phyloP scores from a whole-genome alignment of 2,888 invertebrate species.

The Hydraecia micacea region DNA sequence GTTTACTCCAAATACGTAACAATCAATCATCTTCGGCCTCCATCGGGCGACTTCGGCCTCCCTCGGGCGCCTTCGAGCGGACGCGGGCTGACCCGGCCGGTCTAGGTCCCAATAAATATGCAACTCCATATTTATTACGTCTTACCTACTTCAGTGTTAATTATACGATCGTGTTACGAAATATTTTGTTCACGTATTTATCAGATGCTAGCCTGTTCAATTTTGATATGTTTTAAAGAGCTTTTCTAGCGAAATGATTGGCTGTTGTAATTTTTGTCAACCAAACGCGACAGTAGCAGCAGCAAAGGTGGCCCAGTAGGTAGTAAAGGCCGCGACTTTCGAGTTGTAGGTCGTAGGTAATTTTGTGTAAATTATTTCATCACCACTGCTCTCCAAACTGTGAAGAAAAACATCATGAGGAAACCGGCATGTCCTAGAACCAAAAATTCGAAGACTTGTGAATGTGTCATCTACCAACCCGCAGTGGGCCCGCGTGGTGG shows the following conservation, averaged over 20 bases:
- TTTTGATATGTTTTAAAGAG: background rate
- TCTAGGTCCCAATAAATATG: slow-evolving; percentile 63
- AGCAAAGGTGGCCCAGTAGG: too few species aligned
- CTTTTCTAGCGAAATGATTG: background rate
- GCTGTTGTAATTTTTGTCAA: background rate
- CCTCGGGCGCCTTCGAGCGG: slow-evolving; percentile 31
- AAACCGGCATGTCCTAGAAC: too few species aligned
- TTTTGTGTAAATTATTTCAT: too few species aligned
- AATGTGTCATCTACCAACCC: too few species aligned
- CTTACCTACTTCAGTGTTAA: slow-evolving; percentile 28
- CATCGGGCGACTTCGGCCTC: slow-evolving; percentile 11
- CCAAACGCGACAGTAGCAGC: too few species aligned
- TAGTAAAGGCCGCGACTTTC: too few species aligned
- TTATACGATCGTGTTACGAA: slow-evolving; percentile 27
- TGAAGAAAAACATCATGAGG: too few species aligned
- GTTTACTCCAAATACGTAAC: slow-evolving; percentile 22
- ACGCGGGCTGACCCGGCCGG: slow-evolving; percentile 53
- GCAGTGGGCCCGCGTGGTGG: too few species aligned
- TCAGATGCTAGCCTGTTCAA: slow-evolving; percentile 5
- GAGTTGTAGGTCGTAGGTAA: too few species aligned
- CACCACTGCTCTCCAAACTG: too few species aligned
- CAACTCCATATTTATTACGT: slow-evolving; percentile 59
- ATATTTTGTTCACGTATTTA: slow-evolving; percentile 26
- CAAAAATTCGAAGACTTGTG: too few species aligned
- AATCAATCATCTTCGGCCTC: slow-evolving; percentile 13